These are phyloP conservation scores for Axis porcinus DNA, from an alignment of 2,113 vertebrate species.

Conservation along the genomic window DNA sequence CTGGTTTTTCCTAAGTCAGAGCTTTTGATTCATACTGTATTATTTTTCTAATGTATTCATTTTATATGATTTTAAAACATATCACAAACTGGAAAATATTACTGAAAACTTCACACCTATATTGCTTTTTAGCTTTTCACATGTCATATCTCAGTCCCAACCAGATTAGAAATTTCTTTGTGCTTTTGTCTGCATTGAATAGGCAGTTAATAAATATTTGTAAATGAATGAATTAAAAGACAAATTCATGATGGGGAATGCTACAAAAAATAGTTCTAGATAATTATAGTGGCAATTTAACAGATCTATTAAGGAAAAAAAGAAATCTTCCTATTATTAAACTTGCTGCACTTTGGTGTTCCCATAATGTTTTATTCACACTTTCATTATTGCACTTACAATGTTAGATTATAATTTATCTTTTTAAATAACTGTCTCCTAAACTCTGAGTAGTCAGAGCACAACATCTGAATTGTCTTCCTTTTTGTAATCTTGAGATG, in stretches of 20 bases:
- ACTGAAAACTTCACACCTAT: not conserved
- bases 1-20: not conserved
- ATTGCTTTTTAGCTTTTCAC: not conserved
- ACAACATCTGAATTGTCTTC: not conserved
- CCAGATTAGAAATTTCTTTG: not conserved
- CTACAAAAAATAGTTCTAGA: not conserved
- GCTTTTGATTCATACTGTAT: not conserved
- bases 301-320: conserved; percentile 11
- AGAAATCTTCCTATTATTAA: conserved; percentile 8
- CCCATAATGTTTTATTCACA: not conserved
- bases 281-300: conserved; percentile 26
- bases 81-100: not conserved
- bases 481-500: not conserved
- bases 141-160: not conserved
- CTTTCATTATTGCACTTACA: conserved; percentile 5
- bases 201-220: conserved; percentile 29
- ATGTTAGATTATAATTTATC: conserved; percentile 8
- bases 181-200: not conserved
- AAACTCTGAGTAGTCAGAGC: not conserved
- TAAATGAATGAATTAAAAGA: conserved; percentile 40
- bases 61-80: conserved; percentile 28
- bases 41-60: not conserved
- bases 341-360: not conserved
- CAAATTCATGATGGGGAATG: not conserved
- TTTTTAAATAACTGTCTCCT: conserved; percentile 1